Evolutionary conservation across 2,797 vertebrate genomes (phyloP).

Genomic region (Eremophila alpestris): DNA sequence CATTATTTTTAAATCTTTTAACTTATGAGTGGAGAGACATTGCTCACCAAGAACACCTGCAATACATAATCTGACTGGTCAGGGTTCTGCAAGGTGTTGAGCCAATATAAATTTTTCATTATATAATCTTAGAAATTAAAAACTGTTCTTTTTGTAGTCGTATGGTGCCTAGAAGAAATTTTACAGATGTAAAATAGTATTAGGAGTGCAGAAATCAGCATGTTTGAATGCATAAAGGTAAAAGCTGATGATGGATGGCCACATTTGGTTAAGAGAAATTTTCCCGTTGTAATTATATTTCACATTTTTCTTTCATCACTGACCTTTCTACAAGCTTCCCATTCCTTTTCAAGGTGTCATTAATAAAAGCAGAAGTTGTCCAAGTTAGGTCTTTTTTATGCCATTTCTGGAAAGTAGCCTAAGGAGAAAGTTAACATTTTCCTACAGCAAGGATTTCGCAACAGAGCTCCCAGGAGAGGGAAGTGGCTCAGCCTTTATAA

Average conservation of each 20-base stretch:
- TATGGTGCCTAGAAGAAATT: not conserved
- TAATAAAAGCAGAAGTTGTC: not conserved
- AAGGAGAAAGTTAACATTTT: slow-evolving; percentile 29
- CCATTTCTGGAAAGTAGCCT: not conserved
- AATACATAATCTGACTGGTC: not conserved
- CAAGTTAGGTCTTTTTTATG: not conserved
- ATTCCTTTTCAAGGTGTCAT: not conserved
- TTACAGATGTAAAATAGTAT: not conserved
- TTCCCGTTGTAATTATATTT: not conserved
- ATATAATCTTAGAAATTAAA: slow-evolving; percentile 9
- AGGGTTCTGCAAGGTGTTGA: not conserved
- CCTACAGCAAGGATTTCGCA: not conserved
- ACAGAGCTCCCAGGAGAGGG: not conserved
- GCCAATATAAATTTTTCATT: slow-evolving; percentile 26
- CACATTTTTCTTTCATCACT: slow-evolving; percentile 2
- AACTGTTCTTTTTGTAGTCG: not conserved
- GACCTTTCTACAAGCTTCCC: slow-evolving; percentile 24
- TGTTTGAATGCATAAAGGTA: not conserved
- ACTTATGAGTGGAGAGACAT: not conserved
- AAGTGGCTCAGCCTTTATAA: not conserved
- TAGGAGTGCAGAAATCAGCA: not conserved
- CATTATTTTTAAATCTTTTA: not conserved
- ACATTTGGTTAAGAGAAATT: not conserved
- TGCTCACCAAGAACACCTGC: not conserved
- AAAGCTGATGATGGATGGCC: not conserved